Conservation (phyloP, 2,888 invertebrate species). For the Rhorus exstirpatorius region DNA sequence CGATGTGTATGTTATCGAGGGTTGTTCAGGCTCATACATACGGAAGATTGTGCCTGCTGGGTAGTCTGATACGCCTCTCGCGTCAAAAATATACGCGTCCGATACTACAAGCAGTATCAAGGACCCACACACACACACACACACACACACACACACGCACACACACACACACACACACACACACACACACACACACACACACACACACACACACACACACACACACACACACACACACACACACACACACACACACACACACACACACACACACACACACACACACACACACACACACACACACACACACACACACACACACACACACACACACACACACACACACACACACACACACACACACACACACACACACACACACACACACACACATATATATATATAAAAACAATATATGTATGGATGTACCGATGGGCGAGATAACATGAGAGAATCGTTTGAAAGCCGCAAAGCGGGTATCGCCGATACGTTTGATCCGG, state of each 20-base stretch:
- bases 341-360: not conserved
- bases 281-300: not conserved
- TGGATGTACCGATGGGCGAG: constrained; percentile 55
- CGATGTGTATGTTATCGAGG: constrained; percentile 8
- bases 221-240: not conserved
- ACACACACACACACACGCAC: not conserved
- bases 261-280: not conserved
- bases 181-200: not conserved
- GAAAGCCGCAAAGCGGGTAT: constrained; percentile 78
- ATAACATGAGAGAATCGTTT: constrained; percentile 69
- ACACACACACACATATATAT: not conserved
- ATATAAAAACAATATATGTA: not conserved
- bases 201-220: not conserved
- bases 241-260: not conserved
- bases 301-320: not conserved
- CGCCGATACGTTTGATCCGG: constrained; percentile 82
- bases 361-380: no score
- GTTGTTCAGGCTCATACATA: constrained; percentile 26
- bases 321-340: not conserved
- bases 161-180: not conserved
- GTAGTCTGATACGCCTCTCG: constrained; percentile 33
- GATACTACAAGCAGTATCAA: not conserved
- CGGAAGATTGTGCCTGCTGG: constrained; percentile 15
- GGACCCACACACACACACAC: not conserved
- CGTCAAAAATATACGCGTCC: constrained; percentile 38